Conservation (phyloP, 2,888 invertebrate genomes). For the Seladonia tumulorum region DNA sequence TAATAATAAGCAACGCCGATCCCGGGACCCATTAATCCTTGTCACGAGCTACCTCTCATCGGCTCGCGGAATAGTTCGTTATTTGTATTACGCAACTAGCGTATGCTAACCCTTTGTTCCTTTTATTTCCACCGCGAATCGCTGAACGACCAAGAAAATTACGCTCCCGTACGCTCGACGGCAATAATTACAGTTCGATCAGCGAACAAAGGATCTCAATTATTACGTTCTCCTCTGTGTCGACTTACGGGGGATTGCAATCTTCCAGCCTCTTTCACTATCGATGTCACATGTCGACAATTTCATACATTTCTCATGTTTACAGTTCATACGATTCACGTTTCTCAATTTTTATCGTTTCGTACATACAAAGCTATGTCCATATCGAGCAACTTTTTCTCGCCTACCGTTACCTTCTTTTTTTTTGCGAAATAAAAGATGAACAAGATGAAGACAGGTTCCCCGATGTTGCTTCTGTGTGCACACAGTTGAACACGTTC, state of each 20-base stretch:
- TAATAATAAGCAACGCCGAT: slow-evolving; percentile 65
- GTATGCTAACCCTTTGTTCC: background rate
- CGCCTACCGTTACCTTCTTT: too few species aligned
- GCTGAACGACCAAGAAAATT: background rate
- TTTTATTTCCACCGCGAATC: slow-evolving; percentile 22
- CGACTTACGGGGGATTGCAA: background rate
- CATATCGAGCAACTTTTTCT: too few species aligned
- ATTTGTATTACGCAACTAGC: slow-evolving; percentile 47
- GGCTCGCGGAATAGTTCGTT: slow-evolving; percentile 48
- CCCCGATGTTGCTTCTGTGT: background rate
- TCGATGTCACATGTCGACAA: background rate
- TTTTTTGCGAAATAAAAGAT: too few species aligned
- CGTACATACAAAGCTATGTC: background rate
- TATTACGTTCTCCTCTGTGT: background rate
- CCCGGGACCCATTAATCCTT: slow-evolving; percentile 58
- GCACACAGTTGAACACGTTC: background rate
- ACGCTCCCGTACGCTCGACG: background rate
- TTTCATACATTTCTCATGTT: background rate
- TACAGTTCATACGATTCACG: background rate
- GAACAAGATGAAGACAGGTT: background rate
- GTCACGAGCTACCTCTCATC: slow-evolving; percentile 59
- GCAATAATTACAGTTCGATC: background rate
- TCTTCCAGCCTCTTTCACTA: background rate
- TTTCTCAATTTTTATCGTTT: background rate
- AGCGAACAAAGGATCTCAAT: background rate